Evolutionary conservation across 92 coral and sea anemone species (phyloP).

Genomic region (Micromussa lordhowensis): DNA sequence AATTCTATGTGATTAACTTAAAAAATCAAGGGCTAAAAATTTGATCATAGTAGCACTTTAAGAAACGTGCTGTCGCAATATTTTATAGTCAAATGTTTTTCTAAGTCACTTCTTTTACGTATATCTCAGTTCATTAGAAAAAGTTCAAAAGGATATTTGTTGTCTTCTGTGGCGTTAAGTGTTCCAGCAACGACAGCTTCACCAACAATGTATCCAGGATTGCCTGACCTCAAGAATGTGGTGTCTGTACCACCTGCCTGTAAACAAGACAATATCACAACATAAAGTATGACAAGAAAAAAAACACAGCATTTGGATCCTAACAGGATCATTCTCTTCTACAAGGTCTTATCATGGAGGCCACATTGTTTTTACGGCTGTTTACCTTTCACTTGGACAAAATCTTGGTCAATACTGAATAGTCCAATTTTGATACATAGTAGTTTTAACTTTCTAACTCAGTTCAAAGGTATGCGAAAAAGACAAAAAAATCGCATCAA

Average conservation of each 20-base stretch:
- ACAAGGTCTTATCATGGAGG: no score
- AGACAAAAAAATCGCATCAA: no score
- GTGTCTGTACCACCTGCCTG: slow-evolving; percentile 40
- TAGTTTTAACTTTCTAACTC: no score
- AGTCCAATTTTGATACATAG: not conserved
- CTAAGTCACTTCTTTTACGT: no score
- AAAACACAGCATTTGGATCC: not conserved
- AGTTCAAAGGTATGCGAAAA: no score
- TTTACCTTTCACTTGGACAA: no score
- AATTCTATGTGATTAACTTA: no score
- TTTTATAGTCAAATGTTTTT: no score
- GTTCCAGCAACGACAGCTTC: slow-evolving; percentile 91
- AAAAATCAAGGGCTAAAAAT: no score
- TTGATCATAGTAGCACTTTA: no score
- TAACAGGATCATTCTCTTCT: not conserved
- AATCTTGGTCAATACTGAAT: not conserved
- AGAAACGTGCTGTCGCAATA: no score
- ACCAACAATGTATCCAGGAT: slow-evolving; percentile 94
- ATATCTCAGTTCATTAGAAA: not conserved
- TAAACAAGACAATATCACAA: slow-evolving; percentile 56
- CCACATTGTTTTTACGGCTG: not conserved
- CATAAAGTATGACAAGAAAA: not conserved
- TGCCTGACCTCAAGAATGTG: slow-evolving; percentile 82
- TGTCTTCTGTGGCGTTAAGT: slow-evolving; percentile 52
- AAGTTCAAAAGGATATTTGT: slow-evolving; percentile 75